Evolutionary conservation across 2,113 vertebrate genomes (phyloP).

Genomic region (Stegostoma tigrinum): DNA sequence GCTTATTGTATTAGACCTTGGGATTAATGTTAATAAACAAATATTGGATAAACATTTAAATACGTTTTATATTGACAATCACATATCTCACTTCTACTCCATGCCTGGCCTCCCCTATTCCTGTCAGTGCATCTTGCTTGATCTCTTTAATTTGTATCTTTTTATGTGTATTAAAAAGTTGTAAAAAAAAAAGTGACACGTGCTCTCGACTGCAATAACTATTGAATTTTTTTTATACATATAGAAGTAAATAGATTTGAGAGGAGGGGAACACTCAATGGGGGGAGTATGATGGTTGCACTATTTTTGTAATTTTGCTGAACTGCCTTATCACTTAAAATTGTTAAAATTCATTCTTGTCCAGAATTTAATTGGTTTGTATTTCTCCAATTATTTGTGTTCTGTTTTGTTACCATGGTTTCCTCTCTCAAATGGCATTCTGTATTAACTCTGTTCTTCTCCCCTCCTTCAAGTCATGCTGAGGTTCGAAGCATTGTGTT

Average conservation of each 20-base stretch:
- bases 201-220: constrained; percentile 30
- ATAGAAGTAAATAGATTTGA: constrained; percentile 23
- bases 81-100: constrained; percentile 17
- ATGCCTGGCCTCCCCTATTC: constrained; percentile 5
- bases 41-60: constrained; percentile 10
- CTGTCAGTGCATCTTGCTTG: constrained; percentile 23
- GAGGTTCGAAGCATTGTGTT: constrained; percentile 32
- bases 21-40: constrained; percentile 5
- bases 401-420: constrained; percentile 23
- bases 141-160: constrained; percentile 33
- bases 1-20: constrained; percentile 17
- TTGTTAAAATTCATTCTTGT: constrained; percentile 22
- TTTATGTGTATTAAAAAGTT: constrained; percentile 35
- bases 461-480: constrained; percentile 16
- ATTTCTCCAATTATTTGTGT: constrained; percentile 19
- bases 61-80: constrained; percentile 30
- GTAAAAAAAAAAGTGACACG: not conserved
- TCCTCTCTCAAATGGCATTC: not conserved
- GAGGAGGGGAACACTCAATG: constrained; percentile 16
- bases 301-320: constrained; percentile 37
- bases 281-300: constrained; percentile 22
- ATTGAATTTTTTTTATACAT: constrained; percentile 35
- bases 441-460: not conserved
- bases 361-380: constrained; percentile 30
- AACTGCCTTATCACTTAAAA: constrained; percentile 30